Evolutionary conservation across 1,140 invertebrate species (phyloP), one percentile per base, ranked within the genome.

Genomic region (Sycobia sp.): DNA sequence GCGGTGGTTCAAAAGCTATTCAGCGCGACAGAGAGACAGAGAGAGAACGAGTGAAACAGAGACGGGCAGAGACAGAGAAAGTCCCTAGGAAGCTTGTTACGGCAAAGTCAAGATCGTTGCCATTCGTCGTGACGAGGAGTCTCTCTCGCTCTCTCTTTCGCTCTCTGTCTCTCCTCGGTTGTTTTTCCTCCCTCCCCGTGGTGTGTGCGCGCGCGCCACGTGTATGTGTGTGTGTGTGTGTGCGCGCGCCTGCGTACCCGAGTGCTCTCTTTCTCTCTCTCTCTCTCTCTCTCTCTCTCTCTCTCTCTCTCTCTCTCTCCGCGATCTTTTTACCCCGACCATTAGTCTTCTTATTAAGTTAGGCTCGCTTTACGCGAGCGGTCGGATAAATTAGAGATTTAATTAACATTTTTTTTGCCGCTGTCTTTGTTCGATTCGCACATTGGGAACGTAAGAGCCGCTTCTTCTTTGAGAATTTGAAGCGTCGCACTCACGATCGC

Each of bases 321-420:
- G 36, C 16, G 25, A 38, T 11, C 25, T 55, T 55, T 55, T 55
- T 55, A 27, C 41, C 18, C 16, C 27, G 22, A 23, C 51, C 57
- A 51, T 60, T 60, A 60, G 57, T 50, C 46, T 43, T 50, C 46
- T 60, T 50, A 60, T 60, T 50, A 60, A 39, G 36, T 51, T 34
- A 57, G 46, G 23, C 16, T 23, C 29, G 39, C 20, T 7, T 23
- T 23, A 44, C 47, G 57, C 23, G 56, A 36, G 23, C 36, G 13
- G 4, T 4, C 39, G 22, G 36, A 60, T 60, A 60, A 60, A 50
- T 60, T 51, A 39, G 57, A 29, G 36, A 41, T 41, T 50, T 41
- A 41, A 60, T 60, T 60, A 43, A 50, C 51, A 29, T 50, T 51
- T 60, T 27, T 22, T 20, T 36, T 44, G 10, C n/a, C 23, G 34